phyloP scores from a whole-genome alignment of 2,113 vertebrate species.

The Pterocles gutturalis region DNA sequence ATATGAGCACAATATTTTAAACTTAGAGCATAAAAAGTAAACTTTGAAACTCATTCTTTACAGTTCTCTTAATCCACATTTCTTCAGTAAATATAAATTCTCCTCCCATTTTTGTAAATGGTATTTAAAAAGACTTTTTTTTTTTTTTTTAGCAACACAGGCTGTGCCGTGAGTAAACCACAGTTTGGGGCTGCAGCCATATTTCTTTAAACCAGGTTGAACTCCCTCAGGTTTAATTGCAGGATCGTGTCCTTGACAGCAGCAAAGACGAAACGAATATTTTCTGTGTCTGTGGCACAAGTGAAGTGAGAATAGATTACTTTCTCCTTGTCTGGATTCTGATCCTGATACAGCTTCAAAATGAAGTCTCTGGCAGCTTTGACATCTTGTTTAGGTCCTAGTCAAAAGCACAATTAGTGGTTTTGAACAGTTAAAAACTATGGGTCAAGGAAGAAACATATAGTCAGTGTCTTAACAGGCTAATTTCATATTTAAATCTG shows the following conservation, averaged over 20 bases:
- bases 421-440: not conserved
- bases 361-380: slow-evolving; percentile 86
- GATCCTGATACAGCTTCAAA: slow-evolving; percentile 88
- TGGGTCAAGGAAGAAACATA: not conserved
- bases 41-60: not conserved
- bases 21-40: not conserved
- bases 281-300: slow-evolving; percentile 90
- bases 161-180: not conserved
- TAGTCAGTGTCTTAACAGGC: not conserved
- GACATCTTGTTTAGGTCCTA: slow-evolving; percentile 85
- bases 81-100: not conserved
- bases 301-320: slow-evolving; percentile 88
- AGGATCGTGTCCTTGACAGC: slow-evolving; percentile 92
- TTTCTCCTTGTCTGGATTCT: slow-evolving; percentile 89
- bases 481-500: not conserved
- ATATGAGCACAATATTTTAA: not conserved
- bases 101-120: not conserved
- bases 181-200: not conserved
- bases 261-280: slow-evolving; percentile 88
- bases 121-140: not conserved
- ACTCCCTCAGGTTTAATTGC: slow-evolving; percentile 86
- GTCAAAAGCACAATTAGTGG: not conserved
- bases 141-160: no score
- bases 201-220: slow-evolving; percentile 78
- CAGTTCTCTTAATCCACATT: not conserved